These are phyloP conservation scores for Drosophila neonasuta DNA, from an alignment of 2,888 invertebrate genomes.

Conservation along the genomic window DNA sequence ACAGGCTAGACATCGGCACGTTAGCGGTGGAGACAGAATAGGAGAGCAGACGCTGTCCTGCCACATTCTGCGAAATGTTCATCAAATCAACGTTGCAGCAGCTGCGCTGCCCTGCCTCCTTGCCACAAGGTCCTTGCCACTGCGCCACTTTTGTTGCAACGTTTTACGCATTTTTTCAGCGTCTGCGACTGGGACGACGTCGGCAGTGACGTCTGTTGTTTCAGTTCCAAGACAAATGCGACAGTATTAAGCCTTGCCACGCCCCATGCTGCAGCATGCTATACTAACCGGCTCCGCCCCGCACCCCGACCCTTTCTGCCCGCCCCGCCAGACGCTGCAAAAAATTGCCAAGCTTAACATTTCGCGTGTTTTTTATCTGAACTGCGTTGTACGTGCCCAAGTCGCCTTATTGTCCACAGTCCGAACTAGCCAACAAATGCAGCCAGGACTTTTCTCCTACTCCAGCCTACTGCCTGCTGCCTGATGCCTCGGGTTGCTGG, in stretches of 20 bases:
- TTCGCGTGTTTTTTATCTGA: slow-evolving; percentile 65
- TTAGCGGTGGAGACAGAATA: slow-evolving; percentile 41
- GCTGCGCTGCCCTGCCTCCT: slow-evolving; percentile 39
- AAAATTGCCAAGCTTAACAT: slow-evolving; percentile 76
- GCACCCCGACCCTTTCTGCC: background rate
- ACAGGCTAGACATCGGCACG: slow-evolving; percentile 67
- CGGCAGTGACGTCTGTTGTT: slow-evolving; percentile 64
- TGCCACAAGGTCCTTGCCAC: slow-evolving; percentile 21
- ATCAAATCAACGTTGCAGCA: slow-evolving; percentile 76
- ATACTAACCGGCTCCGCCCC: background rate
- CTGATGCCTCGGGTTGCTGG: background rate
- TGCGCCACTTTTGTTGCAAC: slow-evolving; percentile 69
- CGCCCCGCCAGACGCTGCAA: slow-evolving; percentile 48
- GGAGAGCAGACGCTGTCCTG: slow-evolving; percentile 46
- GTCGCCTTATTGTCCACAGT: slow-evolving; percentile 63
- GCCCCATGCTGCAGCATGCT: slow-evolving; percentile 33
- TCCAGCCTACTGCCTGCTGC: background rate
- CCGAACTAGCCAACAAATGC: slow-evolving; percentile 61
- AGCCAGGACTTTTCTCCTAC: slow-evolving; percentile 31
- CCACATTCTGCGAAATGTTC: slow-evolving; percentile 63
- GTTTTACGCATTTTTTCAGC: slow-evolving; percentile 76
- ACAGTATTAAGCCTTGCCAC: slow-evolving; percentile 70
- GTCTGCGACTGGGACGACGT: slow-evolving; percentile 55
- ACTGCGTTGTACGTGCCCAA: slow-evolving; percentile 65
- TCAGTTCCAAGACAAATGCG: slow-evolving; percentile 76